phyloP scores from a whole-genome alignment of 2,113 vertebrate species.

The Meles meles region DNA sequence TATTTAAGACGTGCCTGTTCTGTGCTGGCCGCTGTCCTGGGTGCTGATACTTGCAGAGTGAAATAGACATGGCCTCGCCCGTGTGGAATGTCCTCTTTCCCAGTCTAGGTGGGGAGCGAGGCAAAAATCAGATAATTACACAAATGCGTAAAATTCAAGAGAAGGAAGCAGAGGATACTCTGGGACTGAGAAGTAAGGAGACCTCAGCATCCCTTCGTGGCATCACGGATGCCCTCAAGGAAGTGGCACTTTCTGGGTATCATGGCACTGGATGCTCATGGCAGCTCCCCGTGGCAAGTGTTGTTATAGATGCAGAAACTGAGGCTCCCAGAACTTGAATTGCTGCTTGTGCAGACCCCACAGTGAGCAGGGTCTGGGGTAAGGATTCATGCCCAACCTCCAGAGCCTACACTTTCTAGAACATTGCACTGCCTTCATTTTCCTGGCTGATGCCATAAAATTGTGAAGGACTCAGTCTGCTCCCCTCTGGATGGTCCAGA shows the following conservation, averaged over 20 bases:
- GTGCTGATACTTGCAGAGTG: background rate
- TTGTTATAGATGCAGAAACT: background rate
- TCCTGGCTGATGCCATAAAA: background rate
- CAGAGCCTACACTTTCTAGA: background rate
- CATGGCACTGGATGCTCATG: background rate
- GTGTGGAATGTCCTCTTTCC: accelerated
- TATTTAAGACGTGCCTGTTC: accelerated
- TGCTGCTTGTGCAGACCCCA: background rate
- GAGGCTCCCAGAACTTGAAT: background rate
- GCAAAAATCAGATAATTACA: background rate
- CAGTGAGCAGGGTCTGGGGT: background rate
- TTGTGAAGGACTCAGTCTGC: no score
- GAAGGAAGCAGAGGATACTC: background rate
- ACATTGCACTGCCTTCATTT: no score
- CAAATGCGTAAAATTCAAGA: accelerated
- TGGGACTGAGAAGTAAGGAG: background rate
- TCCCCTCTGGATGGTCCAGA: no score
- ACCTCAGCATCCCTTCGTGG: background rate
- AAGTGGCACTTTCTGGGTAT: background rate
- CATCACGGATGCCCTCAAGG: accelerated
- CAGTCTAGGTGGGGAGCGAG: background rate
- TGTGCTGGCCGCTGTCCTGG: accelerated
- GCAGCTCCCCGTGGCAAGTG: background rate
- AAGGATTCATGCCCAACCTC: background rate
- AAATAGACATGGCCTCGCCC: background rate